Evolutionary conservation across 2,888 invertebrate species (phyloP).

Genomic region (Drosophila dives): DNA sequence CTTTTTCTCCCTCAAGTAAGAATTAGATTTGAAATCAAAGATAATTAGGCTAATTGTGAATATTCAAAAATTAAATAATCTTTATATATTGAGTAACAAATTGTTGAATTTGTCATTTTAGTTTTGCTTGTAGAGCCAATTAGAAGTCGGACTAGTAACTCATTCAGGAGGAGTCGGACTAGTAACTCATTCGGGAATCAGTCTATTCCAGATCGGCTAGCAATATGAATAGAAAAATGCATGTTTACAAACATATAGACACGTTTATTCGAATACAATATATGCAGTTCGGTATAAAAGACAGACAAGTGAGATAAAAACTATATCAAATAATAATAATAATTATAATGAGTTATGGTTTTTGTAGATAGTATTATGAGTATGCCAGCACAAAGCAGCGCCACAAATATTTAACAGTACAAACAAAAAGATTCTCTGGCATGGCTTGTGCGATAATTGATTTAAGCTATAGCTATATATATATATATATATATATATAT

Average conservation of each 20-base stretch:
- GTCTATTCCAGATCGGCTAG: neutral
- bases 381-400: conserved; percentile 36
- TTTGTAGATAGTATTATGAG: conserved; percentile 20
- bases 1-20: neutral
- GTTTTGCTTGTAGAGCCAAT: neutral
- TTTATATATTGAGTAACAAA: neutral
- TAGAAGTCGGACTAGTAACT: neutral
- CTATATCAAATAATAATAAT: conserved; percentile 15
- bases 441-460: conserved; percentile 32
- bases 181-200: no score
- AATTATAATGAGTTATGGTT: conserved; percentile 16
- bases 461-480: conserved; percentile 2
- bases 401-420: conserved; percentile 52
- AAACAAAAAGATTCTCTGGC: conserved; percentile 59
- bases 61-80: neutral
- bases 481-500: neutral
- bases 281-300: conserved; percentile 65
- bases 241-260: conserved; percentile 2
- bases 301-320: conserved; percentile 55
- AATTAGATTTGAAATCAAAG: neutral
- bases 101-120: neutral
- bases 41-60: neutral
- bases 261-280: conserved; percentile 68
- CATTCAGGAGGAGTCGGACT: no score
- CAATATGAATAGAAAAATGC: neutral